These are phyloP conservation scores for Andrena minutula DNA, from an alignment of 2,888 invertebrate species.

Conservation along the genomic window DNA sequence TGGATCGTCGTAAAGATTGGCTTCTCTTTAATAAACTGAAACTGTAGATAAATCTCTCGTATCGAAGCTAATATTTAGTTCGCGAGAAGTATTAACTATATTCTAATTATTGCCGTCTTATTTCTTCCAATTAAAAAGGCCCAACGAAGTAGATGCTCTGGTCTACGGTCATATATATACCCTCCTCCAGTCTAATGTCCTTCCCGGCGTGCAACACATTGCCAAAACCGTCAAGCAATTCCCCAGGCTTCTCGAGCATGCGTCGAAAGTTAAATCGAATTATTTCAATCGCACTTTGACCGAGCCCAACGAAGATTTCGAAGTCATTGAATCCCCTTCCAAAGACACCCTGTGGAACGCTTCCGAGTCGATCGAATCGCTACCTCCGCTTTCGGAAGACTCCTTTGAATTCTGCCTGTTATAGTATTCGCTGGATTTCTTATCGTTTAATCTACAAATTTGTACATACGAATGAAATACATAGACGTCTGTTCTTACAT, in stretches of 20 bases:
- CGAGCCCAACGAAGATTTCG: constrained; percentile 66
- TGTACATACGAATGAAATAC: constrained; percentile 27
- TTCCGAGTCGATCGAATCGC: constrained; percentile 67
- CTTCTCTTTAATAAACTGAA: not conserved
- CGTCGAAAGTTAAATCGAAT: constrained; percentile 66
- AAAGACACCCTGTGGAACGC: constrained; percentile 74
- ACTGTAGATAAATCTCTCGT: not conserved
- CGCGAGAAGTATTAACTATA: not conserved
- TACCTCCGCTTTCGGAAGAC: constrained; percentile 69
- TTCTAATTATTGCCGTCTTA: not conserved
- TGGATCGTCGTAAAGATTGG: not conserved
- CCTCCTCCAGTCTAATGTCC: constrained; percentile 84
- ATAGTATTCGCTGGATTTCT: constrained; percentile 14
- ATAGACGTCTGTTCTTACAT: constrained; percentile 3
- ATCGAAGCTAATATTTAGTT: constrained; percentile 7
- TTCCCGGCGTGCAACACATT: constrained; percentile 76
- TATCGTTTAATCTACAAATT: constrained; percentile 20
- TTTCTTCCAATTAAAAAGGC: constrained; percentile 85
- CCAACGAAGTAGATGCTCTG: constrained; percentile 92
- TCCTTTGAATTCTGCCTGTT: constrained; percentile 56
- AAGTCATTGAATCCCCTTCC: constrained; percentile 67
- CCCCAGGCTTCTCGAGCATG: constrained; percentile 83
- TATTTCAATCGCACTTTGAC: constrained; percentile 64
- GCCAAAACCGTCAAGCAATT: constrained; percentile 84
- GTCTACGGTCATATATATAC: constrained; percentile 89